Conservation (phyloP, 2,113 vertebrate genomes). For the Lipophrys pholis region DNA sequence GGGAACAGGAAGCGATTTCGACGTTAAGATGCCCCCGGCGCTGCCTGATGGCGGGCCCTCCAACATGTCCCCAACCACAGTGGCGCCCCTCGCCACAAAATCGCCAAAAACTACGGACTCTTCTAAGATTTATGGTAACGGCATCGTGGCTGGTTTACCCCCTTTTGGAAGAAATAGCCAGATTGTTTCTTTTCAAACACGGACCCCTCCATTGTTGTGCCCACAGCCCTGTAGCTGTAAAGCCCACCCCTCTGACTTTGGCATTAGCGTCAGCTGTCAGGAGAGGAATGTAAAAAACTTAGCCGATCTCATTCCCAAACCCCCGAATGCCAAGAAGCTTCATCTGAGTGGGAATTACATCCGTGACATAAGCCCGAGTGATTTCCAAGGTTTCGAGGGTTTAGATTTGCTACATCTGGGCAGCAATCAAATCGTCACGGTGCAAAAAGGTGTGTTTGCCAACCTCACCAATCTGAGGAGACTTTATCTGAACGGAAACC, state of each 20-base stretch:
- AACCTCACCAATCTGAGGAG: constrained; percentile 96
- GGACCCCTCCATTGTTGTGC: constrained; percentile 91
- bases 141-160: constrained; percentile 93
- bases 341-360: constrained; percentile 97
- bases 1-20: constrained; percentile 95
- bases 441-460: constrained; percentile 92
- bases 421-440: constrained; percentile 91
- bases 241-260: constrained; percentile 95
- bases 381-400: constrained; percentile 94
- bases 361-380: constrained; percentile 87
- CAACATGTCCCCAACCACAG: constrained; percentile 86
- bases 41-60: constrained; percentile 88
- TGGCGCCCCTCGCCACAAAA: constrained; percentile 89
- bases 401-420: constrained; percentile 96
- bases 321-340: constrained; percentile 94
- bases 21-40: constrained; percentile 91
- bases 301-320: constrained; percentile 90
- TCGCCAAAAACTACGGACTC: constrained; percentile 93
- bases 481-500: constrained; percentile 96
- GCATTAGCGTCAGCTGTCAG: constrained; percentile 96
- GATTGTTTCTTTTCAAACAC: constrained; percentile 94
- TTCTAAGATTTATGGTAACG: constrained; percentile 96
- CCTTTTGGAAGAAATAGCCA: constrained; percentile 89
- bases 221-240: constrained; percentile 94
- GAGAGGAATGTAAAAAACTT: constrained; percentile 92